Conservation (phyloP, 2,888 invertebrate genomes). For the Trichacis sp. region DNA sequence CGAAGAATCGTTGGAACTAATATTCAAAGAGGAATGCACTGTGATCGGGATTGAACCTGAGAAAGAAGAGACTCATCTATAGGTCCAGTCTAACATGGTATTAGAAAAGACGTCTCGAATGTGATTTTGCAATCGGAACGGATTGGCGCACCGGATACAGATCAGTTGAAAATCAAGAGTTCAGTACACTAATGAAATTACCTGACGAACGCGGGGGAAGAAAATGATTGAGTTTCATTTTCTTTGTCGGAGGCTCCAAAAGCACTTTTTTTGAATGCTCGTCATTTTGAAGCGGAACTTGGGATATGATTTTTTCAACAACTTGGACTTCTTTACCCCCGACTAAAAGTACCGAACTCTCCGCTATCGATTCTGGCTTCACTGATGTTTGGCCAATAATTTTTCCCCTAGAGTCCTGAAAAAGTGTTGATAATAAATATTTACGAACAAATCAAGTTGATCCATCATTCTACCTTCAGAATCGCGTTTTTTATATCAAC, state of each 20-base stretch:
- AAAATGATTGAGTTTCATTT: constrained; percentile 42
- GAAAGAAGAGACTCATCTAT: too few relatives aligned
- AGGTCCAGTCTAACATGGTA: too few relatives aligned
- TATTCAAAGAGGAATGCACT: too few relatives aligned
- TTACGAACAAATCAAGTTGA: not conserved
- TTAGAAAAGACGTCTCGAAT: too few relatives aligned
- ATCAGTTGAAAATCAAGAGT: too few relatives aligned
- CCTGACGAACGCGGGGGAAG: too few relatives aligned
- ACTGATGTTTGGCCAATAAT: constrained; percentile 70
- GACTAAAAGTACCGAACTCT: constrained; percentile 70
- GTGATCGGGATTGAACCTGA: too few relatives aligned
- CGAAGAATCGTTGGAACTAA: too few relatives aligned
- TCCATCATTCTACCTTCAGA: constrained; percentile 61
- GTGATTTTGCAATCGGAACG: too few relatives aligned
- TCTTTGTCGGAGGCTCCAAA: constrained; percentile 47
- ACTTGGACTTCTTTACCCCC: constrained; percentile 73
- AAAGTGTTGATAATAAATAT: not conserved
- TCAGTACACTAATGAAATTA: too few relatives aligned
- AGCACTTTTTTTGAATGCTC: constrained; percentile 8
- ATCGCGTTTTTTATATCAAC: constrained; percentile 62
- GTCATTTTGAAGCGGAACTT: not conserved
- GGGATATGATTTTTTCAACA: constrained; percentile 4
- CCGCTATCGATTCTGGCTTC: constrained; percentile 47
- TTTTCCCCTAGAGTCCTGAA: constrained; percentile 72
- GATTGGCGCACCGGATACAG: too few relatives aligned